A percentile compares a stretch with the other conserved stretches of the same genome.
phyloP scores from a whole-genome alignment of 23 tunicate species.

The Diplosoma virens region DNA sequence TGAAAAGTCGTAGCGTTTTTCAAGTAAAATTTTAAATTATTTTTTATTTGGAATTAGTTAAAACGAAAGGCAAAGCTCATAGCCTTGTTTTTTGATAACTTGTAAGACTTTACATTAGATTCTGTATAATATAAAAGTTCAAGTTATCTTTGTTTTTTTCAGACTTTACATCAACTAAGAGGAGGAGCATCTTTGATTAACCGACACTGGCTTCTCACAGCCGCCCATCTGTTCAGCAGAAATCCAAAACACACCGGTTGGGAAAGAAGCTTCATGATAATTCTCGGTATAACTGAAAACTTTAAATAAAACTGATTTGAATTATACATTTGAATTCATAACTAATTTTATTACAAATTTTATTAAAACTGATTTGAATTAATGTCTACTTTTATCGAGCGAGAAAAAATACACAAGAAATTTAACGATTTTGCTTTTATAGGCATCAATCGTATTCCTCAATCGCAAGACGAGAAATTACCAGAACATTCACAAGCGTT shows the following conservation, averaged over 20 bases:
- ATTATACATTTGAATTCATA: too few relatives aligned
- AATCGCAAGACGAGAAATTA: not conserved
- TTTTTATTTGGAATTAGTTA: not conserved
- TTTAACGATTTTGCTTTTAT: not conserved
- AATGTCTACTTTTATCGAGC: too few relatives aligned
- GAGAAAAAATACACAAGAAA: not conserved
- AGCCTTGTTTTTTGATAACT: too few relatives aligned
- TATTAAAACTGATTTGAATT: too few relatives aligned
- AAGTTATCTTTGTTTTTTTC: not conserved
- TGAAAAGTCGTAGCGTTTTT: not conserved
- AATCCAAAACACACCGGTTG: not conserved
- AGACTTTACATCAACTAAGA: not conserved
- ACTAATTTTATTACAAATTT: too few relatives aligned
- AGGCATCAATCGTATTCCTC: slow-evolving; percentile 1
- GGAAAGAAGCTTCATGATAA: not conserved
- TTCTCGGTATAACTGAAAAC: not conserved
- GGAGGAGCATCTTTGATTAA: slow-evolving; percentile 24
- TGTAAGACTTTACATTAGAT: not conserved
- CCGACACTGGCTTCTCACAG: slow-evolving; percentile 7
- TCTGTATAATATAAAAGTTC: not conserved
- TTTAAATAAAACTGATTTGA: too few relatives aligned
- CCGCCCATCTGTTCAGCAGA: slow-evolving; percentile 10
- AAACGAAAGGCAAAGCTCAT: too few relatives aligned
- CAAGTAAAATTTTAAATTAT: not conserved
- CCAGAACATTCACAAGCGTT: not conserved